Percentiles rank a stretch among this genome's conserved stretches.
Evolutionary conservation across 2,797 vertebrate genomes (phyloP).

Genomic region (Rhyacichthys aspro): DNA sequence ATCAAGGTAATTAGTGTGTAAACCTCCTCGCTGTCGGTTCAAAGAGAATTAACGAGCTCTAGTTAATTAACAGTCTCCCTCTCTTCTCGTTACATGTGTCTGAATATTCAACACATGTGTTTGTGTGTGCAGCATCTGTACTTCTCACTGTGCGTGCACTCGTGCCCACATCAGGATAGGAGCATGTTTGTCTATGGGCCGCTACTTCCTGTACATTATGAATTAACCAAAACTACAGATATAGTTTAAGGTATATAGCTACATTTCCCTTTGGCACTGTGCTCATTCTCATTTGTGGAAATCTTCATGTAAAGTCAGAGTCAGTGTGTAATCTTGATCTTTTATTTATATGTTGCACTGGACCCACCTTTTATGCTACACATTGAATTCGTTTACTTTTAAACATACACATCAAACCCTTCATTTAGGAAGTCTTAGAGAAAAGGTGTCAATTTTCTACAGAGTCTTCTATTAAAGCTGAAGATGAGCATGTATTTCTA

Average conservation of each 20-base stretch:
- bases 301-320: too few species aligned
- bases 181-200: constrained; percentile 42
- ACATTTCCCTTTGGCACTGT: constrained; percentile 44
- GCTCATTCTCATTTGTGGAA: constrained; percentile 44
- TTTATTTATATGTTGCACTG: too few species aligned
- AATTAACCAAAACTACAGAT: constrained; percentile 75
- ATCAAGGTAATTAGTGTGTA: constrained; percentile 82
- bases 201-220: constrained; percentile 59
- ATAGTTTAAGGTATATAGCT: constrained; percentile 52
- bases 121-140: constrained; percentile 49
- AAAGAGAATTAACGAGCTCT: constrained; percentile 83
- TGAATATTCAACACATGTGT: constrained; percentile 76
- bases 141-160: constrained; percentile 25
- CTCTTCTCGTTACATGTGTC: constrained; percentile 78
- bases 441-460: too few species aligned
- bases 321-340: too few species aligned
- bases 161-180: constrained; percentile 27
- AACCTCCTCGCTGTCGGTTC: constrained; percentile 80
- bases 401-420: too few species aligned
- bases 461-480: too few species aligned
- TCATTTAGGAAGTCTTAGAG: too few species aligned
- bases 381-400: too few species aligned
- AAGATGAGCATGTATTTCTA: too few species aligned
- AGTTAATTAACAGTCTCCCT: constrained; percentile 82
- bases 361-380: too few species aligned